Evolutionary conservation across 2,797 vertebrate species (phyloP), one percentile per base, ranked within the genome.

Genomic region (Enteromius unitaeniatus): DNA sequence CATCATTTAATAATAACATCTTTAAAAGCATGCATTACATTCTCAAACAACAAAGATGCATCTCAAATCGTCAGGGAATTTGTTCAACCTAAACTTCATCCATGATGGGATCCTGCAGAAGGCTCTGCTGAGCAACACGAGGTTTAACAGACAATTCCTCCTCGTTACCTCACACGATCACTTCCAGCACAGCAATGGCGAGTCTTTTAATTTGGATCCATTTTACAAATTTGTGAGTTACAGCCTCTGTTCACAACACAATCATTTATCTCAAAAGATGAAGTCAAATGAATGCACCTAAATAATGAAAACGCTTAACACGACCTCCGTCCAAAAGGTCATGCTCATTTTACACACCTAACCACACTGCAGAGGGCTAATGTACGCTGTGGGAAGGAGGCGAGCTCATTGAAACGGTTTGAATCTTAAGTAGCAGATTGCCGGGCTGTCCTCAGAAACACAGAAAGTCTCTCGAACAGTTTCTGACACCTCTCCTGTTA

Each of bases 401-500:
- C 37, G 1, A 15, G 23, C 72, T 26, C 31, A 40, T 65, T 75
- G 45, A 45, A 62, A 67, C 5, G 21, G 45, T 37, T 65, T 65
- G 81, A 67, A 75, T 86, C 70, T 84, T 82, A 69, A 78, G 86
- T 65, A 88, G 74, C 87, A 88, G 88, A 87, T 88, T 88, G 88
- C 80, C 64, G 60, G 87, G 84, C 84, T 58, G 62, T 86, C 84
- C 84, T 87, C 84, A 42, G 81, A 83, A 47, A 62, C 81, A 88
- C 79, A 85, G 86, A 86, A 74, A 86, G 82, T 84, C 84, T 87
- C 86, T 84, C 84, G 81, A 87, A 85, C 92, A 88, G 91, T 92
- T 94, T 93, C 78, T 94, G 94, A 95, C 95, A 95, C 94, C 92
- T 93, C 89, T 94, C 90, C 90, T 91, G 93, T 93, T 93, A 95